Percentiles rank a stretch among this genome's conserved stretches.
These are phyloP conservation scores for Acronicta aceris DNA, from an alignment of 2,888 invertebrate genomes.

Conservation along the genomic window DNA sequence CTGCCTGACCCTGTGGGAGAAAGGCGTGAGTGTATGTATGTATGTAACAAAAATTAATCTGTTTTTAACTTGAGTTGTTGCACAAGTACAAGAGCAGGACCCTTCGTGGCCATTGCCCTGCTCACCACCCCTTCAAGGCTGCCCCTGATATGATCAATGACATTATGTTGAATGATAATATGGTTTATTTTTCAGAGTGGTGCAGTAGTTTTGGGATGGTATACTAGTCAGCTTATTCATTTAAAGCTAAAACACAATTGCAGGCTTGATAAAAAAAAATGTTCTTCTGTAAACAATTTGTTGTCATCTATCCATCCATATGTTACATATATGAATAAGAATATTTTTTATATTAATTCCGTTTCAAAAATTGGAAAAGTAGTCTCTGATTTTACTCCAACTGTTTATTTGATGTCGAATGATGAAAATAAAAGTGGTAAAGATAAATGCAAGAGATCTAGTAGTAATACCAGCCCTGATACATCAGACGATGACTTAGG, in stretches of 20 bases:
- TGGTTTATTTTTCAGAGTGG: conserved; percentile 85
- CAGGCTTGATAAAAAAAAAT: conserved; percentile 58
- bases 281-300: conserved; percentile 62
- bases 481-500: conserved; percentile 81
- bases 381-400: conserved; percentile 68
- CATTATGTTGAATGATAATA: neutral
- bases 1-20: no score
- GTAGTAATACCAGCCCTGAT: conserved; percentile 59
- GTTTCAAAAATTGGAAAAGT: conserved; percentile 68
- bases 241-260: conserved; percentile 73
- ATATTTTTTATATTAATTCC: conserved; percentile 61
- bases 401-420: conserved; percentile 80
- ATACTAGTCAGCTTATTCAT: conserved; percentile 89
- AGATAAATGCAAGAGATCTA: conserved; percentile 35
- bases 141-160: neutral
- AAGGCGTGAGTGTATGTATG: no score
- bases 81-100: no score
- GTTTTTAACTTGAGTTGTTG: no score
- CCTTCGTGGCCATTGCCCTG: no score
- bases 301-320: conserved; percentile 69
- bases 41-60: no score
- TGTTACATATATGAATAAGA: conserved; percentile 63
- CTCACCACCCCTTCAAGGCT: no score
- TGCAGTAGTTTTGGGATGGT: conserved; percentile 90
- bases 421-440: conserved; percentile 63